Evolutionary conservation across 2,797 vertebrate genomes (phyloP), one percentile per base, ranked within the genome.

Genomic region (Melanotaenia trifasciata): DNA sequence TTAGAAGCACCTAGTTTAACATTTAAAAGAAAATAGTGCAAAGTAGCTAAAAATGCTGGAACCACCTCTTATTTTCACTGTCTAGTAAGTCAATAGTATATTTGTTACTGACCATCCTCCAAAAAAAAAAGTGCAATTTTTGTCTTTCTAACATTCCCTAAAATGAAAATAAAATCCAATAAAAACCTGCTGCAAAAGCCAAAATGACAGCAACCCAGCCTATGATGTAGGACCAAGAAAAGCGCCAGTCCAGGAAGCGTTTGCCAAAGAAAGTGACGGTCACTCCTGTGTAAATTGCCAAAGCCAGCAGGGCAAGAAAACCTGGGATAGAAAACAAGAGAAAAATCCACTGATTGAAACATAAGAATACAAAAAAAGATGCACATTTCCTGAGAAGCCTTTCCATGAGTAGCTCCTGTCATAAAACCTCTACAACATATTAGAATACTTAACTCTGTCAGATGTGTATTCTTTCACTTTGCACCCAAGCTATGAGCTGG

Each of bases 171-270:
- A 24, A 10, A 70, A 71, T 2, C 26, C 12, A 57, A 7, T 54
- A 45, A 59, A 84, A 93, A 96, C 96, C 96, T 91, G 96, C 95
- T 0, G 90, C 90, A 72, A 95, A 87, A 9, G 90, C 90, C 75
- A 97, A 87, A 59, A 96, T 76, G 38, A 94, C 87, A 2, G 94
- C 95, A 11, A 96, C 90, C 96, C 96, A 97, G 68, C 94, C 96
- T 18, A 96, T 87, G 70, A 96, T 95, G 89, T 96, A 96, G 56
- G 96, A 97, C 96, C 96, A 97, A 36, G 96, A 96, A 71, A 97
- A 96, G 35, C 92, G 91, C 96, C 96, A 97, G 80, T 95, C 90
- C 3, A 91, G 1, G 54, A 93, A 96, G 35, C 94, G 94, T 59
- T 95, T 95, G 24, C 95, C 95, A 45, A 95, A 96, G 84, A 95